A percentile compares a stretch with the other conserved stretches of the same genome.
Conservation (phyloP, 1,140 invertebrate genomes). For the Leptinotarsa texana region DNA sequence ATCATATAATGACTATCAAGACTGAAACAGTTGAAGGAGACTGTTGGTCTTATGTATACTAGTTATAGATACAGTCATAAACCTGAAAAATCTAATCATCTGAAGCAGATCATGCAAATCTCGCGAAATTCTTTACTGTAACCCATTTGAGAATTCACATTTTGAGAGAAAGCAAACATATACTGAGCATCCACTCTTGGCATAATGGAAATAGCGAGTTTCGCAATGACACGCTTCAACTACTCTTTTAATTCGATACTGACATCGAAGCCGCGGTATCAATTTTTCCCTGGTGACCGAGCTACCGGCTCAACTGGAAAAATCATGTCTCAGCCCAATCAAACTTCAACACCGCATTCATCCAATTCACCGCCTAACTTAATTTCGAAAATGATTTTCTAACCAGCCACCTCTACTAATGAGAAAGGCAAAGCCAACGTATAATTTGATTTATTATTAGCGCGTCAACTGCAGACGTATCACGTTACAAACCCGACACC, state of each 20-base stretch:
- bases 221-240: too few relatives aligned
- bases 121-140: too few relatives aligned
- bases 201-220: too few relatives aligned
- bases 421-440: conserved; percentile 14
- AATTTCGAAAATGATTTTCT: conserved; percentile 15
- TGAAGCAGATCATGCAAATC: too few relatives aligned
- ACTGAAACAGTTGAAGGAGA: too few relatives aligned
- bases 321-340: conserved; percentile 9
- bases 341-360: background rate
- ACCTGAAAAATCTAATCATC: too few relatives aligned
- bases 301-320: background rate
- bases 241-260: background rate
- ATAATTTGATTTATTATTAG: conserved; percentile 21
- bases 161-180: too few relatives aligned
- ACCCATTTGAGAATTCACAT: too few relatives aligned
- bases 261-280: background rate
- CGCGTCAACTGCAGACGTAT: conserved; percentile 15
- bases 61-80: too few relatives aligned
- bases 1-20: too few relatives aligned
- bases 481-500: conserved; percentile 5
- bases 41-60: too few relatives aligned
- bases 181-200: too few relatives aligned
- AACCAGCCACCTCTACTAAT: conserved; percentile 20
- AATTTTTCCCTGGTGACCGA: background rate
- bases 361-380: background rate